Evolutionary conservation across 2,113 vertebrate species (phyloP), one percentile per base, ranked within the genome.

Genomic region (Nestor notabilis): DNA sequence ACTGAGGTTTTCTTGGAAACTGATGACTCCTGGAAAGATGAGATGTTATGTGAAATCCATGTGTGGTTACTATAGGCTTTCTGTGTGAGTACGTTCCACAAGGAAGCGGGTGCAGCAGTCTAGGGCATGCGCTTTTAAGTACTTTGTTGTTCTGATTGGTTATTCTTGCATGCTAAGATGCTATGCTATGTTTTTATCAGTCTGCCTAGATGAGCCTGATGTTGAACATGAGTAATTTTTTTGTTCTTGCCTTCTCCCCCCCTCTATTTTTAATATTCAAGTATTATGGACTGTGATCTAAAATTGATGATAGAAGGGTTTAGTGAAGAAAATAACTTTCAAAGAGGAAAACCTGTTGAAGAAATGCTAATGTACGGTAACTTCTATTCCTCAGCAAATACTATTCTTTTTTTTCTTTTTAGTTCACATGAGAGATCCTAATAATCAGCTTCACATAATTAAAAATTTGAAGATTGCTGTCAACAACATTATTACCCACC

Each of bases 341-440:
- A 56, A 77, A 60, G 23, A 64, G 79, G 72, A 63, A 49, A 27
- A 9, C 5, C 2, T 37, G 15, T 61, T 81, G 33, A 52, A 24
- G 75, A 86, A 80, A 69, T n/a, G 44, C 11, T 76, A 2, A 16
- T 60, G 71, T 74, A 13, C 29, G 49, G 23, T 52, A 80, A 35
- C 13, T 69, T 87, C 21, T 3, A 27, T 2, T 82, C 8, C 17
- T 94, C 71, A 96, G 83, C 23, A 69, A 58, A 78, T 4, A 6
- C 4, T 82, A 66, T 41, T 65, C 7, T 83, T 95, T 95, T 44
- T 83, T 41, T 83, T 37, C 31, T 25, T 85, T 95, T 64, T 83
- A 99, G 98, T 97, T 97, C 99, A 99, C 93, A 98, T 99, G 98
- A 98, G 99, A 96, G 99, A 99, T 98, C 99, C 99, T 76, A 99